Evolutionary conservation across 1,140 invertebrate species (phyloP), one percentile per base, ranked within the genome.

Genomic region (Riptortus pedestris): DNA sequence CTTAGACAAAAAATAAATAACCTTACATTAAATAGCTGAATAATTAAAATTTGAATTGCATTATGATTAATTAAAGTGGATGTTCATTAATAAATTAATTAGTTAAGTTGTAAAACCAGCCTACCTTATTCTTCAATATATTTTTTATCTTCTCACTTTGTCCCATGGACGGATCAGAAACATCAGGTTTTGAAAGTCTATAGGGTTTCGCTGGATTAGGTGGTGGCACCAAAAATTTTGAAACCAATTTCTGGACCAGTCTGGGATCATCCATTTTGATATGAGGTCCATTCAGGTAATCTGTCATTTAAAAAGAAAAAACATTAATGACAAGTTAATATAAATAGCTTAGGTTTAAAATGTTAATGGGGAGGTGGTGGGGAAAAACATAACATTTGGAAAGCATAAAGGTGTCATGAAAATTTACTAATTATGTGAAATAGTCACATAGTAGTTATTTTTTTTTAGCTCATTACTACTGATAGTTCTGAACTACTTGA

Each of bases 111-210:
- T n/a, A n/a, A n/a, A n/a, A n/a, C n/a, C n/a, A n/a, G n/a, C n/a
- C n/a, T n/a, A 75, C 75, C 68, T 71, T 73, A 45, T 75, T 63
- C 0, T 73, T 67, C n/a, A 77, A 68, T 64, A 73, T 70, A 45
- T 69, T 47, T 28, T 70, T 68, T 24, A 77, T 73, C n/a, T 48
- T 66, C 33, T 66, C 33, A 5, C 73, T 71, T 65, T 78, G 77
- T 1, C 77, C 77, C 73, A 78, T 78, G 4, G 76, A 78, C 4
- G 73, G 72, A 65, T 79, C 76, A 63, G 77, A 74, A 0, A 72
- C 26, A 24, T 72, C 55, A 18, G 72, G 69, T 16, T 71, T 27
- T 22, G 69, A n/a, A 9, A 77, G 69, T 26, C 63, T 64, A 57
- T 74, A 75, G 7, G 12, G 14, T 26, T 65, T 26, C 3, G 27